A percentile compares a stretch with the other conserved stretches of the same genome.
Evolutionary conservation across 2,888 invertebrate genomes (phyloP).

Genomic region (Eumerus sabulonum): DNA sequence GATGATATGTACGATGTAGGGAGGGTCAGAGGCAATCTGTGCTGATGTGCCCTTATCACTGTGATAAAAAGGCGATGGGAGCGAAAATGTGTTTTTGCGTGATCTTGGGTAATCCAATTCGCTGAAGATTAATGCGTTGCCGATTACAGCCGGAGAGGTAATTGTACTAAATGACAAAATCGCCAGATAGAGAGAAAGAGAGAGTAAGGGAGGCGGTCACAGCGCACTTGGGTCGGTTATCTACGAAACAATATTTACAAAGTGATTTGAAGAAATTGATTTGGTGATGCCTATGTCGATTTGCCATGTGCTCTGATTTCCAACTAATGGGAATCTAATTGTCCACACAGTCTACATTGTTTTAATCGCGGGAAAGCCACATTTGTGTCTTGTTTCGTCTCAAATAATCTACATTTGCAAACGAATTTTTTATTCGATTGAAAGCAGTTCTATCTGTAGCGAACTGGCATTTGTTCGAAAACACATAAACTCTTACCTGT

Average conservation of each 20-base stretch:
- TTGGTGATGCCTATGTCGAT: too few relatives aligned
- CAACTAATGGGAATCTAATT: too few relatives aligned
- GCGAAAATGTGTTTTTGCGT: too few relatives aligned
- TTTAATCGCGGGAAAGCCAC: too few relatives aligned
- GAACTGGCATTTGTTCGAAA: not conserved
- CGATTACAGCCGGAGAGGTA: slow-evolving; percentile 14
- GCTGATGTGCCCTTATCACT: slow-evolving; percentile 48
- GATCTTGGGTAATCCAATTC: slow-evolving; percentile 28
- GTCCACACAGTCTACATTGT: too few relatives aligned
- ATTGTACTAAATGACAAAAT: slow-evolving; percentile 34
- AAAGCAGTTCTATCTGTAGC: not conserved
- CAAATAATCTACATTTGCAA: not conserved
- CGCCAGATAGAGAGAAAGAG: slow-evolving; percentile 2
- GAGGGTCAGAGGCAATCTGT: slow-evolving; percentile 23
- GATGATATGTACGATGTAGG: not conserved
- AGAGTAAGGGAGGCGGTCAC: too few relatives aligned
- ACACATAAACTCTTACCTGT: slow-evolving; percentile 22
- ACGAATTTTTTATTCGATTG: not conserved
- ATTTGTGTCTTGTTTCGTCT: too few relatives aligned
- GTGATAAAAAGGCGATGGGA: slow-evolving; percentile 19
- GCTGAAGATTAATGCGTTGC: slow-evolving; percentile 26
- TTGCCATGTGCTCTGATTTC: too few relatives aligned
- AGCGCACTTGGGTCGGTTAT: too few relatives aligned
- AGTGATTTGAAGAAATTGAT: too few relatives aligned
- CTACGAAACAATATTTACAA: too few relatives aligned